Conservation (phyloP, 2,797 vertebrate species). For the Gobio occitaniae region DNA sequence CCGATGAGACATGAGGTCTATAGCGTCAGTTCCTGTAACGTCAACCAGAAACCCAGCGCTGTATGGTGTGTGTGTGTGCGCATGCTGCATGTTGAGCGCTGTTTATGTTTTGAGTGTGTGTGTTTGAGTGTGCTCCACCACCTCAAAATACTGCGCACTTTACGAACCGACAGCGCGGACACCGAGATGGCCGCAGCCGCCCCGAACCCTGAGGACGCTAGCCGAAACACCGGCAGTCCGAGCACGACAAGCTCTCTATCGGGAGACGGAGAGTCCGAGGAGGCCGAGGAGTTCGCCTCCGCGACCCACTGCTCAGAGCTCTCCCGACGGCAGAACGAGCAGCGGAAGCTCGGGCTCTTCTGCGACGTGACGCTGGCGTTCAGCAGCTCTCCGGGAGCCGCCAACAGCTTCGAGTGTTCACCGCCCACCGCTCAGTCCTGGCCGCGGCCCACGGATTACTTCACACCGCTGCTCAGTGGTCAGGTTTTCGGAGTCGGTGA, state of each 20-base stretch:
- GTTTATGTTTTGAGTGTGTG: constrained; percentile 65
- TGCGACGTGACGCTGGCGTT: constrained; percentile 87
- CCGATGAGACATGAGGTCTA: neutral
- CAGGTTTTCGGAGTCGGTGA: constrained; percentile 85
- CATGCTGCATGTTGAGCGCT: constrained; percentile 27
- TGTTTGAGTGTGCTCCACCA: constrained; percentile 66
- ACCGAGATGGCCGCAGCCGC: constrained; percentile 59
- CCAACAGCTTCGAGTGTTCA: constrained; percentile 76
- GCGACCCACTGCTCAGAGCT: constrained; percentile 83
- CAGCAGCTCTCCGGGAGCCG: constrained; percentile 65
- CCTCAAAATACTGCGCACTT: constrained; percentile 58
- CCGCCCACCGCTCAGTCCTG: constrained; percentile 85
- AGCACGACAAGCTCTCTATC: constrained; percentile 65
- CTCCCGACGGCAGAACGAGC: constrained; percentile 86
- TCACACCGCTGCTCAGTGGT: constrained; percentile 83
- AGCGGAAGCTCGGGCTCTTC: constrained; percentile 85
- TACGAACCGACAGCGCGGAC: constrained; percentile 57
- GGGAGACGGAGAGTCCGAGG: constrained; percentile 72
- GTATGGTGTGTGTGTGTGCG: constrained; percentile 15
- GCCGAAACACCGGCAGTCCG: constrained; percentile 29
- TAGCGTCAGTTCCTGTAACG: constrained; percentile 40
- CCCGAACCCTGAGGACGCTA: constrained; percentile 54
- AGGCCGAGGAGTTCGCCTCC: constrained; percentile 84
- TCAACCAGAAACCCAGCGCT: constrained; percentile 17
- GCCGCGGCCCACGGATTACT: constrained; percentile 88